A percentile compares a stretch with the other conserved stretches of the same genome.
phyloP scores from a whole-genome alignment of 2,888 invertebrate genomes.

The Chloroclystis v-ata region DNA sequence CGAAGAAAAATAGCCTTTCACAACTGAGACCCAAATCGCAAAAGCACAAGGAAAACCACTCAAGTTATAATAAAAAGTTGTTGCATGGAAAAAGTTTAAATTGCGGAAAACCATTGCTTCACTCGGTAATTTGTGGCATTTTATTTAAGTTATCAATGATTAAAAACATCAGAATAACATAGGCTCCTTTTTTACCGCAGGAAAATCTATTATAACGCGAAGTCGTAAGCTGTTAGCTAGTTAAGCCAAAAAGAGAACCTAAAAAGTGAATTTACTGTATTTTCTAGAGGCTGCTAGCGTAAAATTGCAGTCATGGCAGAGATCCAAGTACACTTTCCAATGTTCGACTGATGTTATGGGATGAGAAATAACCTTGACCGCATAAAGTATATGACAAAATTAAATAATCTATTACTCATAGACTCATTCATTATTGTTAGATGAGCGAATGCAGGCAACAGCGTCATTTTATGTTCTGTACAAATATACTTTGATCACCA shows the following conservation, averaged over 20 bases:
- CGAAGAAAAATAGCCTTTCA: conserved; percentile 15
- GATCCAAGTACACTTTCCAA: conserved; percentile 22
- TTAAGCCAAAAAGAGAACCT: too few species aligned
- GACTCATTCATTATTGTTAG: too few species aligned
- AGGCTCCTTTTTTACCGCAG: too few species aligned
- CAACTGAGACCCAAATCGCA: conserved; percentile 15
- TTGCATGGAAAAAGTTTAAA: conserved; percentile 19
- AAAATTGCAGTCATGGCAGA: conserved; percentile 20
- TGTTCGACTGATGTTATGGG: conserved; percentile 16
- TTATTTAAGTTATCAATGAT: too few species aligned
- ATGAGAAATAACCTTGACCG: conserved; percentile 13
- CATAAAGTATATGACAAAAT: not conserved
- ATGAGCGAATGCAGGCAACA: too few species aligned
- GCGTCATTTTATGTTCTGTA: too few species aligned
- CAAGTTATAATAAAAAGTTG: conserved; percentile 22
- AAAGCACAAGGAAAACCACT: conserved; percentile 17
- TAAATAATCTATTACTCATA: too few species aligned
- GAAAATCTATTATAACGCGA: too few species aligned
- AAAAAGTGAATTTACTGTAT: too few species aligned
- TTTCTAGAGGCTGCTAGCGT: not conserved
- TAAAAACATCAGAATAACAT: too few species aligned
- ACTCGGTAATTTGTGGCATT: not conserved
- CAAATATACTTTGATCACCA: too few species aligned
- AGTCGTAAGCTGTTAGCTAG: too few species aligned
- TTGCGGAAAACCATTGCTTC: not conserved